Percentiles rank a stretch among this genome's conserved stretches.
Conservation (phyloP, 92 coral and sea anemone genomes). For the Phenganax stokvisi region DNA sequence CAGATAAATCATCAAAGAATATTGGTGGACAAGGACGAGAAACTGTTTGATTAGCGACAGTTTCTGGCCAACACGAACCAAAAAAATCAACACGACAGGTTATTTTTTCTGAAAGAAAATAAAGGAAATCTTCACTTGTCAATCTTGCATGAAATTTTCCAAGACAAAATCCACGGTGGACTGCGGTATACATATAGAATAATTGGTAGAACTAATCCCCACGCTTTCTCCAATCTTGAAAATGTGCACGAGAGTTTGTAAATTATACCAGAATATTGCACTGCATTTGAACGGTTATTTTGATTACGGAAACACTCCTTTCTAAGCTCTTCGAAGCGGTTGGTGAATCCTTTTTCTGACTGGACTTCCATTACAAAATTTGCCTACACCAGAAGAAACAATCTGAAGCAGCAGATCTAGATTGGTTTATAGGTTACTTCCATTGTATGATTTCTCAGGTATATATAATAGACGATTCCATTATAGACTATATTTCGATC, state of each 20-base stretch:
- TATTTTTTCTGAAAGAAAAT: not conserved
- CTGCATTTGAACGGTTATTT: not conserved
- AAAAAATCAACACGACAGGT: constrained; percentile 54
- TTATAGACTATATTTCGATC: too few relatives aligned
- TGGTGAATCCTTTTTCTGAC: not conserved
- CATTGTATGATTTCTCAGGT: too few relatives aligned
- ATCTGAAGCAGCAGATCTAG: not conserved
- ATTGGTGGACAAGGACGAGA: constrained; percentile 61
- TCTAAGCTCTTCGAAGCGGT: not conserved
- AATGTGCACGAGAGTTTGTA: too few relatives aligned
- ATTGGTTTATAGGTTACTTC: too few relatives aligned
- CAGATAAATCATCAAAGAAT: constrained; percentile 33
- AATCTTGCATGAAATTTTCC: not conserved
- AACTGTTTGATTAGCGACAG: constrained; percentile 47
- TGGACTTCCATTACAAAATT: not conserved
- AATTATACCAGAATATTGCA: not conserved
- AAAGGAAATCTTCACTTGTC: not conserved
- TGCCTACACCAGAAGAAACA: not conserved
- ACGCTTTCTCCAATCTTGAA: too few relatives aligned
- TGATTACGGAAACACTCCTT: constrained; percentile 3
- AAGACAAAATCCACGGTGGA: not conserved
- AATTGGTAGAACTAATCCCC: too few relatives aligned
- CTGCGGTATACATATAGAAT: not conserved
- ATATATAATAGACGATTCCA: too few relatives aligned
- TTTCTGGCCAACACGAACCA: constrained; percentile 81